Base-by-base conservation (phyloP, 1,140 invertebrate genomes). In the Leptonema lineaticorne region DNA sequence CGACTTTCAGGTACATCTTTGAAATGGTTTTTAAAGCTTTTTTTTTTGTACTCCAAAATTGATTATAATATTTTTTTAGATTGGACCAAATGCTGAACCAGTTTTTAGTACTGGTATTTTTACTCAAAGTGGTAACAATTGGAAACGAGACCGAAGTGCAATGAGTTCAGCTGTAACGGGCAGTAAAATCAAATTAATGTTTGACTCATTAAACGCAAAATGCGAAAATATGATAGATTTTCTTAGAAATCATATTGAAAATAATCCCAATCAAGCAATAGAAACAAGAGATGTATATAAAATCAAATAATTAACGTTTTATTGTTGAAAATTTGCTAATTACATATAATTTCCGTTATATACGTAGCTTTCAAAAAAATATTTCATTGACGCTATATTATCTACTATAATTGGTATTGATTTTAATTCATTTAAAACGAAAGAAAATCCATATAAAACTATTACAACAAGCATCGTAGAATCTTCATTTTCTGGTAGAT, bases 151-250 rank as follows among this genome's bases (percentile, higher is more conserved):
- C 65, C 69, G 71, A 33, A 48, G 24, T 16, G 60, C 68, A 29
- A 64, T 73, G 57, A 45, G 64, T 6, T 46, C 66, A 18, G 58
- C 48, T 27, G 69, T 75, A 57, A 72, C 70, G 8, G 22, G 53
- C 26, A 70, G 70, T 63, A 75, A 80, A 71, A 69, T 83, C 30
- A 82, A 77, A 72, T 68, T 56, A 7, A 78, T 82, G 75, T 63
- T 72, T 37, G 37, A 71, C n/a, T 4, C 22, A 14, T 30, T 58
- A 14, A 46, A 37, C 8, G 11, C 11, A 16, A 48, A 58, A 58
- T 59, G 65, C 22, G 30, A 41, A 11, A 30, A 24, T 26, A 67
- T 67, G 65, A 22, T 45, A 5, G 29, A 27, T 20, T 41, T 24
- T 67, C 16, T 67, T 14, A 59, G 41, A 30, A 27, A 5, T 16